Evolutionary conservation across 1,140 invertebrate genomes (phyloP), one percentile per base, ranked within the genome.

Genomic region (Thaumetopoea pityocampa): DNA sequence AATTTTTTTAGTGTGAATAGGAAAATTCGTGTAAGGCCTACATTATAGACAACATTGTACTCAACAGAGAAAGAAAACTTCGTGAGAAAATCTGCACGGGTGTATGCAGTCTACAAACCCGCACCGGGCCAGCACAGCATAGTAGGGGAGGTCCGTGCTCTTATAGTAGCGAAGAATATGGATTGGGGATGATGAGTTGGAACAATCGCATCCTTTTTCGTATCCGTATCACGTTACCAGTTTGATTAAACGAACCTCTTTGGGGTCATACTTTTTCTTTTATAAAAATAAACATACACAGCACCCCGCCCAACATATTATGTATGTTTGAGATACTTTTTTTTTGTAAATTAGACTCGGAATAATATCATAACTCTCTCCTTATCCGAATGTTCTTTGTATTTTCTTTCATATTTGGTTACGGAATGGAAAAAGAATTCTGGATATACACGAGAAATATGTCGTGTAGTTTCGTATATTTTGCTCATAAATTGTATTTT

Each of bases 181-280:
- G n/a, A n/a, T n/a, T n/a, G n/a, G n/a, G n/a, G n/a, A n/a, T n/a
- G n/a, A n/a, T n/a, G n/a, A n/a, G n/a, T n/a, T n/a, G n/a, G n/a
- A n/a, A n/a, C n/a, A n/a, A n/a, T 29, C 6, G 23, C 18, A 15
- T 2, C 20, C 42, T 12, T 23, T 35, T 45, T 45, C 30, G 35
- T 22, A 65, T 36, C 20, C 53, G 11, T 28, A 43, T 28, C 59
- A 67, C 59, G 55, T 47, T 60, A 37, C 51, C 42, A 47, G 45
- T 57, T 65, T 57, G 57, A 65, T 57, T 61, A 50, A 66, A 62
- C 41, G 23, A 40, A 47, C 23, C 35, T 35, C 30, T 38, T 46
- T 29, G 22, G 11, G 36, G 49, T 45, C 54, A 49, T 45, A 52
- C 27, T 49, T 57, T 47, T 53, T 23, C 37, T 24, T 30, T 32